Evolutionary conservation across 2,113 vertebrate species (phyloP), one percentile per base, ranked within the genome.

Genomic region (Candoia aspera): DNA sequence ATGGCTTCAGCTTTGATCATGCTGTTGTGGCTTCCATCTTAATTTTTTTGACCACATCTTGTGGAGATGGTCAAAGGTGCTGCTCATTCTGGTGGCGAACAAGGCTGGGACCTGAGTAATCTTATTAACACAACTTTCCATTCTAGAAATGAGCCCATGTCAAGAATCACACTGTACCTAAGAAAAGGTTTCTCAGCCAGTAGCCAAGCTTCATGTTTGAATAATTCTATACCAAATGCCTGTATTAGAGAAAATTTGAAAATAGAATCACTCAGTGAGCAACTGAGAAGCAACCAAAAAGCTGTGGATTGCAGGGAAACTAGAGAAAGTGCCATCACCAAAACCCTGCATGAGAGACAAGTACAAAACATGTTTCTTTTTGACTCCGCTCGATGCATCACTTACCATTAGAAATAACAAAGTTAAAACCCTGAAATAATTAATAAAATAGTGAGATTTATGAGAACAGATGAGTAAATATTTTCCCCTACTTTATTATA

Each of bases 371-470:
- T 68, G 29, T 68, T n/a, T 68, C 62, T 88, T 83, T 1, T 94
- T 53, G 24, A 21, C 84, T 49, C 23, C 49, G 91, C 94, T 94
- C 37, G 1, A 79, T 93, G 88, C 89, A 4, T 90, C 42, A 89
- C 37, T 83, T 92, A 60, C 87, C 91, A 68, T 58, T 92, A 93
- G 24, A 95, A 90, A 3, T 58, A 93, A 60, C 64, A 1, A 42
- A 94, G 88, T 0, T 62, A 23, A 93, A 91, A 92, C 91, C 93
- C 92, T 68, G 90, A 42, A 89, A 57, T 84, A 5, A 83, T 94
- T 94, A 94, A 93, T 79, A 88, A 59, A 90, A 91, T 55, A 57
- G 0, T 33, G 94, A 59, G 23, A 0, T 0, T 1, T 10, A 89
- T 3, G 90, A 91, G 0, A 84, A 0, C n/a, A 3, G 42, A 49